Evolutionary conservation across 2,888 invertebrate species (phyloP), one percentile per base, ranked within the genome.

Genomic region (Drosophila borealis): DNA sequence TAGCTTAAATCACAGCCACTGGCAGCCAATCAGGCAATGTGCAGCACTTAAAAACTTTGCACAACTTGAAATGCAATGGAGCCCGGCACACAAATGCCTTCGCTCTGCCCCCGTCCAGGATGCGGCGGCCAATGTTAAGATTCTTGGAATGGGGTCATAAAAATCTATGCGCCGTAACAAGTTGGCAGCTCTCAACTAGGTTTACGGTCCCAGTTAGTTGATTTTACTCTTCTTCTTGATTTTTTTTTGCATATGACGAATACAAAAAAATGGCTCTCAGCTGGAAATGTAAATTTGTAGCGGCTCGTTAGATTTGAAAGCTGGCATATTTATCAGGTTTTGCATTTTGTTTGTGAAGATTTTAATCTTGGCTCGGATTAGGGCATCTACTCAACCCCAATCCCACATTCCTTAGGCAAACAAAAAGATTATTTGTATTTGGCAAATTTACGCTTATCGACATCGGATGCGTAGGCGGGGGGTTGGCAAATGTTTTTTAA

Each of bases 381-480:
- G 51, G 50, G 33, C 49, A 55, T 6, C 19, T 21, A 9, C 41
- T 57, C 53, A 55, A 34, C 41, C 41, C 14, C 14, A 9, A 14
- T 14, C 4, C 56, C 64, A 50, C 48, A 14, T 13, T 46, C 29
- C 19, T 6, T 13, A 44, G 13, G 6, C 21, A 51, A 67, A 68
- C 60, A 69, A 55, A 77, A 69, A 70, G 70, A 79, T 79, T 74
- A 81, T 81, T 81, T 81, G 77, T 73, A 71, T 81, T 88, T 83
- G 82, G 88, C 88, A 83, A 88, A 88, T 83, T 88, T 88, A 77
- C 88, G 85, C 88, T 81, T 85, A 81, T 83, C 88, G 81, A 54
- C 62, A 44, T 57, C 10, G 50, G 4, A 13, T 50, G n/a, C 34
- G 56, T 13, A 36, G 36, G 34, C 34, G 6, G 54, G 34, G 46